Evolutionary conservation across 2,888 invertebrate genomes (phyloP), one percentile per base, ranked within the genome.

Genomic region (Cheilosia vulpina): DNA sequence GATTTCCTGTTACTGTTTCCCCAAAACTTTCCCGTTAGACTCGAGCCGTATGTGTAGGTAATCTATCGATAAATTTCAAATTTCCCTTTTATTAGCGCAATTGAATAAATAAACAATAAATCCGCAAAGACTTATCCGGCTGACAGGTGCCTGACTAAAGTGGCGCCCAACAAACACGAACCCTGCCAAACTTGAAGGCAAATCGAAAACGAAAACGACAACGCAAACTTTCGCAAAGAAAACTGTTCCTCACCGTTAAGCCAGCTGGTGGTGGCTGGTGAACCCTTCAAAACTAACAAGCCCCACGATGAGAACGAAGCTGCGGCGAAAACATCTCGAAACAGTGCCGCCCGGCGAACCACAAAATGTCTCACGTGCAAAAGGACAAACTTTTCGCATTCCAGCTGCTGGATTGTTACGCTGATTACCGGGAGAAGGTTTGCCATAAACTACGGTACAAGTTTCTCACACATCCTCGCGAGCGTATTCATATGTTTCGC

Each of bases 301-400:
- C 41, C 66, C 24, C 13, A 11, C 17, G 34, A 24, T 19, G 21
- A 57, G 58, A 41, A 24, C 21, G 38, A 24, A 60, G 19, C 4
- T 19, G 50, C 19, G 27, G 2, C 47, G 34, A 60, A 52, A 41
- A 21, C n/a, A 27, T 17, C 17, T 41, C 19, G 11, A 19, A 34
- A 17, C 65, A 21, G 21, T 34, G 24, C 41, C 21, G 24, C 50
- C 63, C 17, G 63, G 41, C 57, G 50, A 69, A 66, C 80, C 76
- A 57, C 76, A 76, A 75, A 80, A 69, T 81, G 58, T 76, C 69
- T 76, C 76, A 79, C 84, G 65, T 75, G 79, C 60, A 55, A 75
- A 84, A 80, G 84, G 79, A 84, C 84, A 80, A 84, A 84, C 80
- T 84, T 84, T 84, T 83, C 68, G 68, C 68, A 66, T 41, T 50